phyloP scores from a whole-genome alignment of 2,113 vertebrate species.

The Hyla sarda region DNA sequence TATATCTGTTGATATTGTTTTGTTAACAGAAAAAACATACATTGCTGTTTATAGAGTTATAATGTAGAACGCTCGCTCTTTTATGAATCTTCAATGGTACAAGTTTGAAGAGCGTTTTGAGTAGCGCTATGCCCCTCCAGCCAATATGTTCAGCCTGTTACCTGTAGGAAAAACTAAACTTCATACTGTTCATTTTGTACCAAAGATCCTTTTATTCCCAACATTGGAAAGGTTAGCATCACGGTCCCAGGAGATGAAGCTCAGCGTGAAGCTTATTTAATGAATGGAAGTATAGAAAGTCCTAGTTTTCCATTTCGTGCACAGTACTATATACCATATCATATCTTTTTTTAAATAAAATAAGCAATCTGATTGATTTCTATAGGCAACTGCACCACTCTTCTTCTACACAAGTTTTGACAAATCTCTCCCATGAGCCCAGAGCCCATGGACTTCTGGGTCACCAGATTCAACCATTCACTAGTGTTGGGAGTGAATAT shows the following conservation, averaged over 20 bases:
- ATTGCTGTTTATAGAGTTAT: background rate
- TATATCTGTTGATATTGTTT: background rate
- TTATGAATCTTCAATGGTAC: background rate
- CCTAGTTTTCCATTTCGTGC: background rate
- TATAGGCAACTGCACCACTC: no score
- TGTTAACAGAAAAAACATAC: background rate
- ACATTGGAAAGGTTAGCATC: background rate
- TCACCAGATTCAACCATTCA: no score
- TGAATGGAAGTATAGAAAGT: background rate
- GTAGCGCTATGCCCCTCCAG: background rate
- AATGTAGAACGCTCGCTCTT: background rate
- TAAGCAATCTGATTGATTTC: no score
- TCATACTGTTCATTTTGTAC: background rate
- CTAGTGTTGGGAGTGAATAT: no score
- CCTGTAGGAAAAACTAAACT: background rate
- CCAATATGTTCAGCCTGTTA: background rate
- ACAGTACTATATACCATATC: background rate
- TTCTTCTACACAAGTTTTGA: no score
- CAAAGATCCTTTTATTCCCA: background rate
- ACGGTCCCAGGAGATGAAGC: background rate
- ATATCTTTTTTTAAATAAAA: no score
- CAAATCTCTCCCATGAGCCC: no score
- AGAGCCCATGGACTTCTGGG: no score
- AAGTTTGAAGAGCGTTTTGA: conserved; percentile 2
- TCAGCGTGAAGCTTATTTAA: background rate